Conservation (phyloP, 2,797 vertebrate species). For the Artibeus lituratus region DNA sequence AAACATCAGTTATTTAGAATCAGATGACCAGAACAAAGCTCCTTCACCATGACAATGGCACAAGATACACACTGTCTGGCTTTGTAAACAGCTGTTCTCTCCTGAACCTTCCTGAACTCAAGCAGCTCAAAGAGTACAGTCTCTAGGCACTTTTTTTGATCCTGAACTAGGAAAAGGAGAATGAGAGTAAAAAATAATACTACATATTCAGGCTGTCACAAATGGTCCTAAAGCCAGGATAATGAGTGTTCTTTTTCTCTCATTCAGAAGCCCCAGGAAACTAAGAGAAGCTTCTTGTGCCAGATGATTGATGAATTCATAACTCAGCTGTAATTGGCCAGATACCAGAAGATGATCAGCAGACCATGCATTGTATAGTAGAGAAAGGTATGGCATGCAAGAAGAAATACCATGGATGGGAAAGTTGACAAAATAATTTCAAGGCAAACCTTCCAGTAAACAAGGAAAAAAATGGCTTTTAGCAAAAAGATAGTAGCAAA, state of each 20-base stretch:
- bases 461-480: neutral
- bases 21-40: neutral
- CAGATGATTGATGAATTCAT: neutral
- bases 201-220: neutral
- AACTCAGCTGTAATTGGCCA: neutral
- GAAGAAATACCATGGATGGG: neutral
- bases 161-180: neutral
- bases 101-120: neutral
- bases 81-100: neutral
- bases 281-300: neutral
- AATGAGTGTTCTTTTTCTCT: neutral
- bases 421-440: conserved; percentile 19
- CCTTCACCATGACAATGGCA: neutral
- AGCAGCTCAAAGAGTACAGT: neutral
- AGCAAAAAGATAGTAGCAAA: conserved; percentile 10
- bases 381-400: neutral
- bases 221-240: neutral
- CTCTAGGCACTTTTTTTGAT: neutral
- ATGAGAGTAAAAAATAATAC: neutral
- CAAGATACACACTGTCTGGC: neutral
- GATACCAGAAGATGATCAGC: neutral
- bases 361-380: conserved; percentile 5
- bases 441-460: neutral
- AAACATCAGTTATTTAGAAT: neutral
- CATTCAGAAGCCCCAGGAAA: neutral